Evolutionary conservation across 1,140 invertebrate species (phyloP).

Genomic region (Lutraria rhynchaena): DNA sequence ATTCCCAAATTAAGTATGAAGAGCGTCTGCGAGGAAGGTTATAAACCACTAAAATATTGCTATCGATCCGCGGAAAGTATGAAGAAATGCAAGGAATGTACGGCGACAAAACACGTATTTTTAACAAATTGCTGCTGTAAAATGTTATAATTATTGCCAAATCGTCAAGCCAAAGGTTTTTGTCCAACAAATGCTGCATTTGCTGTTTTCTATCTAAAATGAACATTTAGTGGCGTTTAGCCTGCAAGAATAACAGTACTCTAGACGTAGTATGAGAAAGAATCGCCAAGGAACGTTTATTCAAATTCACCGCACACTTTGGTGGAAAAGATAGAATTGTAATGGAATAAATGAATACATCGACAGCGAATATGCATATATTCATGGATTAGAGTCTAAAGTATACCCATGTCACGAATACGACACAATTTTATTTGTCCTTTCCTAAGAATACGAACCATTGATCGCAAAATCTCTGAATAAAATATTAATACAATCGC

Average conservation of each 20-base stretch:
- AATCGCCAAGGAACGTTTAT: constrained; percentile 44
- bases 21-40: constrained; percentile 12
- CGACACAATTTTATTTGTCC: constrained; percentile 62
- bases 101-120: too few relatives aligned
- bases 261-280: neutral
- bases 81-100: neutral
- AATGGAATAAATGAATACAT: constrained; percentile 62
- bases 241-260: constrained; percentile 2
- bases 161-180: neutral
- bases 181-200: neutral
- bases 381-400: constrained; percentile 58
- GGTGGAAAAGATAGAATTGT: constrained; percentile 31
- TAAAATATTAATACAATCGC: constrained; percentile 63
- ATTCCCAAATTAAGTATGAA: constrained; percentile 53
- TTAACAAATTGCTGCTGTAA: neutral
- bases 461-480: constrained; percentile 62
- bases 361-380: constrained; percentile 57
- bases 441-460: constrained; percentile 48
- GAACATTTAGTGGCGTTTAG: neutral
- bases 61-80: neutral
- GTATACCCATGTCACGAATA: constrained; percentile 59
- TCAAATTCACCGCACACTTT: constrained; percentile 59
- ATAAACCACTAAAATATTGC: constrained; percentile 18
- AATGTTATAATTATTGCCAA: neutral
- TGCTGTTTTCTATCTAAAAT: neutral